phyloP scores from a whole-genome alignment of 2,113 vertebrate species.

The Aphyosemion australe region DNA sequence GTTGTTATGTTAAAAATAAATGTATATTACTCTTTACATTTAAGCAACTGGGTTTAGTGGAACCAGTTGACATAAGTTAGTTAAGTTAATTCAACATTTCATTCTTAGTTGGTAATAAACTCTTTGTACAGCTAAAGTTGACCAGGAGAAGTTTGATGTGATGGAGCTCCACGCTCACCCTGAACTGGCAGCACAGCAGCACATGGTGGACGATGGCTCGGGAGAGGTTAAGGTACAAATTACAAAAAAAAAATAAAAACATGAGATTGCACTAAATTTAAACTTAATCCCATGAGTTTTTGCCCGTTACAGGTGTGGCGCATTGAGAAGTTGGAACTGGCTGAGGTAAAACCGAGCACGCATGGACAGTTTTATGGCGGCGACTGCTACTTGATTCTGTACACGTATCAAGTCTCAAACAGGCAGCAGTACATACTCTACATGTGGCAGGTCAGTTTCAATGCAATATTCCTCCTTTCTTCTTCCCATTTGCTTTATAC shows the following conservation, averaged over 20 bases:
- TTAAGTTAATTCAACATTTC: no score
- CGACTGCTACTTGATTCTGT: slow-evolving; percentile 90
- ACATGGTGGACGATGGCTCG: slow-evolving; percentile 89
- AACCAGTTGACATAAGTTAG: no score
- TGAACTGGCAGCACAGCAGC: slow-evolving; percentile 86
- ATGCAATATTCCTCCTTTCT: no score
- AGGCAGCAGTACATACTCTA: slow-evolving; percentile 86
- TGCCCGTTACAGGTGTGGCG: slow-evolving; percentile 83
- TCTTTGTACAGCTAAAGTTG: slow-evolving; percentile 83
- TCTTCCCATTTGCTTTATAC: background rate
- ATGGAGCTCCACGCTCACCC: slow-evolving; percentile 86
- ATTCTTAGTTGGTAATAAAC: background rate
- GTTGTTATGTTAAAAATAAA: no score
- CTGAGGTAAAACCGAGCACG: slow-evolving; percentile 79
- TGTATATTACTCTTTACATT: no score
- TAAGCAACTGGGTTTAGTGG: no score
- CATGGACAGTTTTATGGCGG: slow-evolving; percentile 91
- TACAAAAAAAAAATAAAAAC: background rate
- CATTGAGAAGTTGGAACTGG: slow-evolving; percentile 85
- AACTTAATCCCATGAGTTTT: background rate
- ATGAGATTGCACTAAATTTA: background rate
- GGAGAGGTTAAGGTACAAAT: slow-evolving; percentile 83
- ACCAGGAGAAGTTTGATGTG: slow-evolving; percentile 87
- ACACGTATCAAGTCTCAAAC: slow-evolving; percentile 82
- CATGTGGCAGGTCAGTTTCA: slow-evolving; percentile 87